A percentile compares a stretch with the other conserved stretches of the same genome.
Evolutionary conservation across 2,888 invertebrate genomes (phyloP).

Genomic region (Callinectes sapidus): DNA sequence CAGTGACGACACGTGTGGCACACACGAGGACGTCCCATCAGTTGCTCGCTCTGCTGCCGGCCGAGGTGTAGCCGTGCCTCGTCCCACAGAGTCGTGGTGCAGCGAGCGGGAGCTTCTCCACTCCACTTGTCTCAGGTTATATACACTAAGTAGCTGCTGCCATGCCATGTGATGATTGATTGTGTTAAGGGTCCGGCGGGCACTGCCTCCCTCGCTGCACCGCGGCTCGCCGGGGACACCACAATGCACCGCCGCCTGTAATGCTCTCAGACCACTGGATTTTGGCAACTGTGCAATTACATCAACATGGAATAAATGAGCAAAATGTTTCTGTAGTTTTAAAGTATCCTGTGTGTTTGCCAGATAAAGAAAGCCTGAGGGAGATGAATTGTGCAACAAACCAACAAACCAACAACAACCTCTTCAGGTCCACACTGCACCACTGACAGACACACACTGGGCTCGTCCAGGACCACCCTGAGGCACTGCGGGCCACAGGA

Average conservation of each 20-base stretch:
- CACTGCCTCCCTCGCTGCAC: background rate
- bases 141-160: conserved; percentile 16
- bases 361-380: no score
- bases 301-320: conserved; percentile 12
- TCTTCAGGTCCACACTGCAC: background rate
- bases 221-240: background rate
- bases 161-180: no score
- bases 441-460: background rate
- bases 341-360: background rate
- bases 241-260: background rate
- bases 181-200: background rate
- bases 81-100: background rate
- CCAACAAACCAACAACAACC: no score
- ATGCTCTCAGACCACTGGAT: conserved; percentile 12
- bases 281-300: conserved; percentile 55
- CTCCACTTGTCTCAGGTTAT: conserved; percentile 6
- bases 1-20: background rate
- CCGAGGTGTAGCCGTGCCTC: background rate
- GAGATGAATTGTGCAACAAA: background rate
- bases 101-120: background rate
- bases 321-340: background rate
- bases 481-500: no score
- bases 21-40: background rate
- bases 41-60: background rate
- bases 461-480: no score